A percentile compares a stretch with the other conserved stretches of the same genome.
Evolutionary conservation across 1,140 invertebrate genomes (phyloP).

Genomic region (Anoplophora glabripennis): DNA sequence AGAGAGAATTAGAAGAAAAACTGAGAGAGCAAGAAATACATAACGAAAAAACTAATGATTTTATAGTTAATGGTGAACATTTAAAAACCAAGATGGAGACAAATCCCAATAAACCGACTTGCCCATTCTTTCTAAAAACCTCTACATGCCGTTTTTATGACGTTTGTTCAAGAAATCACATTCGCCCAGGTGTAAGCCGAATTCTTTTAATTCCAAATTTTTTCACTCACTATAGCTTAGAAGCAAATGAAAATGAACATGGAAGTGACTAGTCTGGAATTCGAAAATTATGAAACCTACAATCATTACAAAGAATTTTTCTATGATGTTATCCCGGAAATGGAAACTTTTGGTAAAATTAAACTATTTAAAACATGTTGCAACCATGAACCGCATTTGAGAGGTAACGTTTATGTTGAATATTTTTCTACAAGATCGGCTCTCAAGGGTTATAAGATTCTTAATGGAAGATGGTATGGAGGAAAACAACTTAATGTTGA

Average conservation of each 20-base stretch:
- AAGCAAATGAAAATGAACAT: conserved; percentile 72
- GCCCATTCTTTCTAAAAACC: conserved; percentile 87
- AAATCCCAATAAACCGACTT: conserved; percentile 66
- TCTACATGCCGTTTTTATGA: conserved; percentile 82
- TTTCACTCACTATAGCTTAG: conserved; percentile 79
- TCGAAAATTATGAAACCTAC: conserved; percentile 78
- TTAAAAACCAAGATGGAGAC: conserved; percentile 63
- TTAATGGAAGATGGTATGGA: conserved; percentile 89
- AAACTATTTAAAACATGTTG: conserved; percentile 81
- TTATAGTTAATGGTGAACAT: conserved; percentile 53
- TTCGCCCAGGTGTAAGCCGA: conserved; percentile 63
- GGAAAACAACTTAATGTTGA: conserved; percentile 78
- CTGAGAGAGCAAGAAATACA: conserved; percentile 48
- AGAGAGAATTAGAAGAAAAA: conserved; percentile 47
- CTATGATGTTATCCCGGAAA: conserved; percentile 78
- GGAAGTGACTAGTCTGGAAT: conserved; percentile 83
- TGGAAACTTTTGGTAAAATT: conserved; percentile 76
- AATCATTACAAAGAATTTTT: conserved; percentile 86
- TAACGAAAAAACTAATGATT: conserved; percentile 60
- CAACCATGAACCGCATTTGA: conserved; percentile 81
- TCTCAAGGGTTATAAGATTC: conserved; percentile 66
- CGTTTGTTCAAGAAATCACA: conserved; percentile 78
- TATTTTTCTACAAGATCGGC: conserved; percentile 69
- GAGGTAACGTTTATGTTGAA: conserved; percentile 90
- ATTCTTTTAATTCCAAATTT: conserved; percentile 79